These are phyloP conservation scores for Prunella fulvescens DNA, from an alignment of 2,113 vertebrate species.

Conservation along the genomic window DNA sequence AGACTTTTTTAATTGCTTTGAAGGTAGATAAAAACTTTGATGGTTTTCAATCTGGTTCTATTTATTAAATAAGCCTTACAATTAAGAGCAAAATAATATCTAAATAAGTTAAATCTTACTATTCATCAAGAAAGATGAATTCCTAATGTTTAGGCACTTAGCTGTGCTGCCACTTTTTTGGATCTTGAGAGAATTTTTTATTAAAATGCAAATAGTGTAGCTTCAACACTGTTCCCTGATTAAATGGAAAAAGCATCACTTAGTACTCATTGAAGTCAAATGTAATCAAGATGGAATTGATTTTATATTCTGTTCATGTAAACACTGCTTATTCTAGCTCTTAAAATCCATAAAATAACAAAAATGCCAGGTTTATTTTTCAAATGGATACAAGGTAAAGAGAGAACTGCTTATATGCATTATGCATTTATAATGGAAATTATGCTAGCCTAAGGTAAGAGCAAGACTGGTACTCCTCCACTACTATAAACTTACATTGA, in stretches of 20 bases:
- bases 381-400: slow-evolving; percentile 26
- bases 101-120: neutral
- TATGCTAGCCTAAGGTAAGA: neutral
- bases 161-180: slow-evolving; percentile 2
- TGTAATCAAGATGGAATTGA: slow-evolving; percentile 73
- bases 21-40: neutral
- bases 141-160: neutral
- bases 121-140: neutral
- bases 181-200: slow-evolving; percentile 42
- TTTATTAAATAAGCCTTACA: neutral
- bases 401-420: neutral
- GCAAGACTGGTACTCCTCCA: neutral
- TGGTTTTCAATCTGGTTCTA: neutral
- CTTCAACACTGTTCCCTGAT: slow-evolving; percentile 51
- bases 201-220: slow-evolving; percentile 64
- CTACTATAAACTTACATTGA: neutral
- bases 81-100: neutral
- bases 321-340: slow-evolving; percentile 59
- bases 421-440: neutral
- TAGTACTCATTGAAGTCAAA: slow-evolving; percentile 65
- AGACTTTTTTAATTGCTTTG: neutral
- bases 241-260: slow-evolving; percentile 69
- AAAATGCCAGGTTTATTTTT: slow-evolving; percentile 60
- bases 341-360: slow-evolving; percentile 64
- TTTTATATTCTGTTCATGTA: slow-evolving; percentile 67